A percentile compares a stretch with the other conserved stretches of the same genome.
These are phyloP conservation scores for Chelonus formosanus DNA, from an alignment of 2,888 invertebrate genomes.

Conservation along the genomic window DNA sequence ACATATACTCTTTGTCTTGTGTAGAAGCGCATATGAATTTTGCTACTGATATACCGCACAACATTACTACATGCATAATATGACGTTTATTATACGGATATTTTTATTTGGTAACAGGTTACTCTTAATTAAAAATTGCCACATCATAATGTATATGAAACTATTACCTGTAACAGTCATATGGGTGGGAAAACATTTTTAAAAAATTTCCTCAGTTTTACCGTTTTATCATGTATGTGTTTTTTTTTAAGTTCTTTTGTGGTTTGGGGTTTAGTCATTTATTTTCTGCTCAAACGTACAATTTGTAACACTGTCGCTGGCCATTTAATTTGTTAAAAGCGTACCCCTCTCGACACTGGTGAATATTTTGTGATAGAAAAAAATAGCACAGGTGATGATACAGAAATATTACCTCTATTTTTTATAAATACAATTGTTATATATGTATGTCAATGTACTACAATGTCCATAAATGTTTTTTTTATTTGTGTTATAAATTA, in stretches of 20 bases:
- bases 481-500: no score
- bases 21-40: no score
- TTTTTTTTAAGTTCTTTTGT: conserved; percentile 23
- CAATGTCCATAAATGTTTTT: no score
- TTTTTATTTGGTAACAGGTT: no score
- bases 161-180: no score
- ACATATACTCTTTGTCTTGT: conserved; percentile 9
- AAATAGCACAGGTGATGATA: conserved; percentile 1
- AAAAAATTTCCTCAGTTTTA: background rate
- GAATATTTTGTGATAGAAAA: background rate
- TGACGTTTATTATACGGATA: no score
- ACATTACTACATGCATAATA: no score
- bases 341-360: conserved; percentile 11
- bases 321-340: conserved; percentile 45
- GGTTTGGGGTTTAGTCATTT: conserved; percentile 30
- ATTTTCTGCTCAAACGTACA: conserved; percentile 19
- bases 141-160: no score
- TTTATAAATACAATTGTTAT: conserved; percentile 8
- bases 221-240: conserved; percentile 8
- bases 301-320: conserved; percentile 28
- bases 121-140: conserved; percentile 2
- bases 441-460: no score
- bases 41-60: no score
- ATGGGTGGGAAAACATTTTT: background rate
- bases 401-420: conserved; percentile 5